Conservation (phyloP, 2,113 vertebrate species). For the Austrofundulus limnaeus region DNA sequence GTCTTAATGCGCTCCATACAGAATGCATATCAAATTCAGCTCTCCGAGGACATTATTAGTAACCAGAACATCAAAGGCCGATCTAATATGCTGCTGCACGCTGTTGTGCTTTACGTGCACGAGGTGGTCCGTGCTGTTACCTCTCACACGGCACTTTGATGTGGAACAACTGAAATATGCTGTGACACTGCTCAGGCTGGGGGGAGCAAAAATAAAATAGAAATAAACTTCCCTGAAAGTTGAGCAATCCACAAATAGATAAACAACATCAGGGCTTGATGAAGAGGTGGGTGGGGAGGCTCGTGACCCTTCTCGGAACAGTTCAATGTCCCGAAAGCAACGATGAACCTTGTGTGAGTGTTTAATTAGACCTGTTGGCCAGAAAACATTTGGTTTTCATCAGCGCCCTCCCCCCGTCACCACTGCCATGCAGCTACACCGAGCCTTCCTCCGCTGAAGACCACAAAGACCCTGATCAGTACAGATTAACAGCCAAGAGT, state of each 20-base stretch:
- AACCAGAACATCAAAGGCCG: conserved; percentile 72
- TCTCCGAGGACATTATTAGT: conserved; percentile 71
- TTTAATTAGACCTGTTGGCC: conserved; percentile 76
- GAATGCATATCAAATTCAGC: conserved; percentile 72
- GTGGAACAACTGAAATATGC: conserved; percentile 67
- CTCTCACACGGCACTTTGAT: conserved; percentile 74
- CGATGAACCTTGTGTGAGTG: conserved; percentile 47
- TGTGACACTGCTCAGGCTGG: conserved; percentile 61
- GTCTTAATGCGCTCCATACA: conserved; percentile 68
- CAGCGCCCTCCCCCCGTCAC: conserved; percentile 69
- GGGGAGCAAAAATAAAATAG: no score
- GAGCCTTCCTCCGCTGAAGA: conserved; percentile 50
- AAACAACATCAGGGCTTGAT: conserved; percentile 57
- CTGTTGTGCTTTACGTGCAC: conserved; percentile 70
- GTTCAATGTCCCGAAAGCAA: conserved; percentile 68
- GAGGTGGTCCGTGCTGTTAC: conserved; percentile 74
- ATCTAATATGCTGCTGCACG: conserved; percentile 61
- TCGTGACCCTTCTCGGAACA: conserved; percentile 70
- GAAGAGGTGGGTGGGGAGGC: conserved; percentile 13
- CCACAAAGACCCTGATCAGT: conserved; percentile 60
- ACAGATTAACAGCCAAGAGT: conserved; percentile 67
- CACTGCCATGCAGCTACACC: conserved; percentile 56
- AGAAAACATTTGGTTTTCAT: conserved; percentile 79
- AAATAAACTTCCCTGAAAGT: conserved; percentile 77
- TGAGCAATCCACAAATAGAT: conserved; percentile 77